Evolutionary conservation across 2,797 vertebrate species (phyloP).

Genomic region (Cossypha caffra): DNA sequence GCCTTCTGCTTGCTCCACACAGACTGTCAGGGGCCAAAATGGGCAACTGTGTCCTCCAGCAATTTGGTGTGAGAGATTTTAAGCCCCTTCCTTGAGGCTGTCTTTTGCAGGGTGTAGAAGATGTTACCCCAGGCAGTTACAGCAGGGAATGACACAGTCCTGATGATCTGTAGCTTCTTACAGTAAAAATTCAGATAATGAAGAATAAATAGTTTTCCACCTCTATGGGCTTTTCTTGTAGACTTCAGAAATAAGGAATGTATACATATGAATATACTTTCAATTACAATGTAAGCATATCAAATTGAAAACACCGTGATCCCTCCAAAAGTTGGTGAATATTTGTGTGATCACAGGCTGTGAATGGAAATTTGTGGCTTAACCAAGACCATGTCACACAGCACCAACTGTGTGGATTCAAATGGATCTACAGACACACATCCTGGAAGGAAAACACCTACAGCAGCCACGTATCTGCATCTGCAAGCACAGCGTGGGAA

Average conservation of each 20-base stretch:
- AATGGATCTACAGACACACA: background rate
- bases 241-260: background rate
- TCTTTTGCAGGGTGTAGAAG: background rate
- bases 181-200: background rate
- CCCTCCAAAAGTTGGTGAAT: background rate
- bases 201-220: background rate
- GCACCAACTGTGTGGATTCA: background rate
- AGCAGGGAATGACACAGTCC: background rate
- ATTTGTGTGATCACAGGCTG: background rate
- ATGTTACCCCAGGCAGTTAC: no score
- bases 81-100: background rate
- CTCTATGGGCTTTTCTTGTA: background rate
- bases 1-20: background rate
- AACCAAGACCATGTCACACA: background rate
- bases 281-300: background rate
- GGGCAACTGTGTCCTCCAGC: background rate
- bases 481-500: background rate
- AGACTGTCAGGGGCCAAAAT: background rate
- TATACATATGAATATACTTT: background rate
- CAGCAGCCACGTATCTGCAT: background rate
- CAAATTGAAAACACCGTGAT: background rate
- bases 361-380: background rate
- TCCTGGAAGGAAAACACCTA: background rate
- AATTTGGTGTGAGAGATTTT: background rate
- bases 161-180: background rate